phyloP scores from a whole-genome alignment of 2,113 vertebrate species.

The Xenus cinereus region DNA sequence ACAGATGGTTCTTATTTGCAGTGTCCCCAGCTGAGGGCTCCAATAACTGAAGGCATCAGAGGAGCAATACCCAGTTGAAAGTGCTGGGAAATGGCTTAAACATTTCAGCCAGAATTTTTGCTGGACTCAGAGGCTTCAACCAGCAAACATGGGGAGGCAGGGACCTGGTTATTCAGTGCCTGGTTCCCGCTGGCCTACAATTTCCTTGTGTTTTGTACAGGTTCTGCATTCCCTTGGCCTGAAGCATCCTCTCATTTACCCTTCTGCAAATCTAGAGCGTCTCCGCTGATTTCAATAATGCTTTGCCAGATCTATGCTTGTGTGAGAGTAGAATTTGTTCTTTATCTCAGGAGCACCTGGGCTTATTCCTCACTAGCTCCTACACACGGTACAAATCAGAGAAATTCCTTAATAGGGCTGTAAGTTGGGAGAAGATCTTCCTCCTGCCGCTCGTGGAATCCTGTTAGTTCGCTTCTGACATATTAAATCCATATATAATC shows the following conservation, averaged over 20 bases:
- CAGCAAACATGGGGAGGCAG: not conserved
- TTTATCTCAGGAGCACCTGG: not conserved
- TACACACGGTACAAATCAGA: not conserved
- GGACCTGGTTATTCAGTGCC: not conserved
- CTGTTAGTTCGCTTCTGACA: not conserved
- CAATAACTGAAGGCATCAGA: not conserved
- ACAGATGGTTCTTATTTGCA: conserved; percentile 19
- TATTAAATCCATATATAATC: not conserved
- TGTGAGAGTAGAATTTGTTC: not conserved
- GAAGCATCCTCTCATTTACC: not conserved
- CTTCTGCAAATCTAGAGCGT: not conserved
- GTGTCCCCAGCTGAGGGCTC: not conserved
- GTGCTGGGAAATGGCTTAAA: not conserved
- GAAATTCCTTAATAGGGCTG: not conserved
- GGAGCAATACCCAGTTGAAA: not conserved
- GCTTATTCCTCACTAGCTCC: not conserved
- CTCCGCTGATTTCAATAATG: not conserved
- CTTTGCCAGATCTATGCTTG: not conserved
- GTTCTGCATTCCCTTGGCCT: not conserved
- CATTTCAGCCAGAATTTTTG: not conserved
- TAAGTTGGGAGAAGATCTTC: not conserved
- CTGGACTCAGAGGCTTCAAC: not conserved
- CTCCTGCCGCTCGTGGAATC: not conserved
- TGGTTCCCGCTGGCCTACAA: not conserved
- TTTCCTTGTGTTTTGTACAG: not conserved